These are phyloP conservation scores for Herpetotheres cachinnans DNA, from an alignment of 2,113 vertebrate species.

Conservation along the genomic window DNA sequence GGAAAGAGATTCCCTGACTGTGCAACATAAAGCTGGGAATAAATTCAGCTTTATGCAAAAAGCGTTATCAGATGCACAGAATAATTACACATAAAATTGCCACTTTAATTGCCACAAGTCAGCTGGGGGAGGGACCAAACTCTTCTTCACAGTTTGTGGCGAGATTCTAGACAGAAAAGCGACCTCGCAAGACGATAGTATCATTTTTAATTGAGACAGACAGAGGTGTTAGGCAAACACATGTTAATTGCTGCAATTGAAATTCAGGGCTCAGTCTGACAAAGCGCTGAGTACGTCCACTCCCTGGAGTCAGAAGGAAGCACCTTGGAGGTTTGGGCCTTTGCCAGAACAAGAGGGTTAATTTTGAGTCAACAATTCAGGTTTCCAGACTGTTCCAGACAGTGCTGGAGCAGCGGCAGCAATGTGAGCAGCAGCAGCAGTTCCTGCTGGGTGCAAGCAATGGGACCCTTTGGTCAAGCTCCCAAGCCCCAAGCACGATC, in stretches of 20 bases:
- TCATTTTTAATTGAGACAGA: conserved; percentile 62
- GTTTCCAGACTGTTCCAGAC: conserved; percentile 44
- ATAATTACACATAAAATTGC: conserved; percentile 38
- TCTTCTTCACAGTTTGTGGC: neutral
- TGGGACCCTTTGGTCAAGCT: neutral
- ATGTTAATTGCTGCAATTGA: conserved; percentile 25
- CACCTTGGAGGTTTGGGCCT: conserved; percentile 45
- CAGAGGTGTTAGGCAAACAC: conserved; percentile 40
- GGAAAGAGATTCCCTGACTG: neutral
- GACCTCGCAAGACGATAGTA: conserved; percentile 48
- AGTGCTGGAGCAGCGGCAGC: neutral
- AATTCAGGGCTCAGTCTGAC: conserved; percentile 46
- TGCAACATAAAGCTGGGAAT: neutral
- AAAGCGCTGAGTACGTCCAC: neutral
- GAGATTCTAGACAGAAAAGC: conserved; percentile 41
- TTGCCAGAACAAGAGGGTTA: conserved; percentile 25
- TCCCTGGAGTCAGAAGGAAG: conserved; percentile 53
- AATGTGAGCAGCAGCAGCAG: neutral
- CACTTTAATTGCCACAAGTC: conserved; percentile 33
- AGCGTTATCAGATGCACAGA: neutral
- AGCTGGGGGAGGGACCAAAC: neutral
- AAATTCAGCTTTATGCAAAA: neutral
- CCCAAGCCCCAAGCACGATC: neutral
- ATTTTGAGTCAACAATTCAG: conserved; percentile 26
- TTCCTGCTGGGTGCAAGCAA: fast-evolving